Conservation (phyloP, 2,888 invertebrate species). For the Tipula lateralis region DNA sequence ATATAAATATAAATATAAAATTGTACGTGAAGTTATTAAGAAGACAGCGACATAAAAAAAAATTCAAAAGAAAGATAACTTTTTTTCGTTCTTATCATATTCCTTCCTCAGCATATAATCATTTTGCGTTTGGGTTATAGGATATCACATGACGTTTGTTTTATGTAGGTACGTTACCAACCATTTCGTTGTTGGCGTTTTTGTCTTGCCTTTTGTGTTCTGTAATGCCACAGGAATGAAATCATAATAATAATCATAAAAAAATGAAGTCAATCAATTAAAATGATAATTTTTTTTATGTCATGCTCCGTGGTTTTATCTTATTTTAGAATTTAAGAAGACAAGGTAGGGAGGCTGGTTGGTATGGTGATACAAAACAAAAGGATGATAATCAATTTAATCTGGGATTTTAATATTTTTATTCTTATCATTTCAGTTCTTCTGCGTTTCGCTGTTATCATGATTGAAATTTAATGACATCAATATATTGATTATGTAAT, state of each 20-base stretch:
- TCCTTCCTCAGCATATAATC: not conserved
- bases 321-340: not conserved
- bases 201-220: not conserved
- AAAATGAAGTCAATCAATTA: slow-evolving; percentile 19
- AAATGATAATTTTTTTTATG: not conserved
- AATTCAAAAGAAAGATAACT: not conserved
- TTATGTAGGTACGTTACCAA: not conserved
- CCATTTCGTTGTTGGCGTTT: not conserved
- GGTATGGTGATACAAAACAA: not conserved
- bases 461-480: slow-evolving; percentile 9
- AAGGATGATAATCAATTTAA: not conserved
- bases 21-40: slow-evolving; percentile 11
- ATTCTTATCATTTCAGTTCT: not conserved
- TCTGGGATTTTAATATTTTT: not conserved
- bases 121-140: not conserved
- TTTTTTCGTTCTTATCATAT: not conserved
- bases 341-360: not conserved
- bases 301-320: not conserved
- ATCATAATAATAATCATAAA: not conserved
- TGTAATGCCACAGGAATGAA: not conserved
- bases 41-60: too few species aligned
- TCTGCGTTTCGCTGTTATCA: not conserved
- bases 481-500: slow-evolving; percentile 14
- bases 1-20: not conserved
- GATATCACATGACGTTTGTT: not conserved